A percentile compares a stretch with the other conserved stretches of the same genome.
Evolutionary conservation across 2,888 invertebrate genomes (phyloP).

Genomic region (Tipula lateralis): DNA sequence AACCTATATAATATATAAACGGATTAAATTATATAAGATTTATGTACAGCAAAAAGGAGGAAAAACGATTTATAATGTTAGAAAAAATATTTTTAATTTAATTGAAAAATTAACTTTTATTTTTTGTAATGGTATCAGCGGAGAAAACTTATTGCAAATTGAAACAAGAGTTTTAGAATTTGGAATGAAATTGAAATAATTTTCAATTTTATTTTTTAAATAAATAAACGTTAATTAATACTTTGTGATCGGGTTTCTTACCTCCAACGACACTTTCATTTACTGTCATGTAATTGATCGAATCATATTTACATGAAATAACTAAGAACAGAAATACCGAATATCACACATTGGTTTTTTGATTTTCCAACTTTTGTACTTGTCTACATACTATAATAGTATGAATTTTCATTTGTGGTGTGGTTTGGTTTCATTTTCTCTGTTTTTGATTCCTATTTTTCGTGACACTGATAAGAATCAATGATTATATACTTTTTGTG

Average conservation of each 20-base stretch:
- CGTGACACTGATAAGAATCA: background rate
- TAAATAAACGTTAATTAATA: background rate
- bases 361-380: background rate
- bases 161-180: background rate
- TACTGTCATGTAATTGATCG: background rate
- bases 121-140: background rate
- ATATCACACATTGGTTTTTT: background rate
- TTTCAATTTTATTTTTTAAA: background rate
- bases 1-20: constrained; percentile 2
- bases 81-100: background rate
- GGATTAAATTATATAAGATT: background rate
- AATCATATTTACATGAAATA: background rate
- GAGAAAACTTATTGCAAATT: background rate
- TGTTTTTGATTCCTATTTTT: background rate
- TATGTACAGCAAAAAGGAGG: background rate
- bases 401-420: background rate
- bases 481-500: background rate
- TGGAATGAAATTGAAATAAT: background rate
- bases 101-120: background rate
- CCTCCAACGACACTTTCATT: background rate
- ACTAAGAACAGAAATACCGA: background rate
- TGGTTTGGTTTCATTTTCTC: background rate
- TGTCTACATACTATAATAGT: background rate
- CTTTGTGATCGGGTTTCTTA: background rate
- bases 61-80: background rate